Base-by-base conservation (phyloP, 1,140 invertebrate genomes). In the Olivierus martensii region DNA sequence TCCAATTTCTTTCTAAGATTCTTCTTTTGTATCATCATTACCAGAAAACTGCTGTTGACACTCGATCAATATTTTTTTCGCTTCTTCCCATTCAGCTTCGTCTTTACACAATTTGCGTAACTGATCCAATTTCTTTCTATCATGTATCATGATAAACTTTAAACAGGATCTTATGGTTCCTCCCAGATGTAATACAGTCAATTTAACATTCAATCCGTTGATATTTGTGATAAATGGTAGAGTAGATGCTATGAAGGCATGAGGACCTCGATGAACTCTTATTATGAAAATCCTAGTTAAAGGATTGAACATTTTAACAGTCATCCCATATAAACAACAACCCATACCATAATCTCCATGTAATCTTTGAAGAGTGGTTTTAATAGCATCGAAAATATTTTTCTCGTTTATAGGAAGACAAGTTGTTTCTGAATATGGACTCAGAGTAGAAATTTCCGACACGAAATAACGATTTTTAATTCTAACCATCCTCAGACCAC, bases 391-490 rank as follows among this genome's bases (percentile, higher is more conserved):
- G 17, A 44, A 37, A 17, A 56, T n/a, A 3, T 49, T 34, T 19
- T 36, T 28, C 22, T 49, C 55, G 35, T 41, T 34, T 2, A 56
- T 7, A 21, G 50, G 50, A 2, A 52, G 28, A 35, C 34, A 37
- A 15, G 35, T 3, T 12, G 11, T 41, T 18, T 46, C 28, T 15
- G 34, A 19, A 17, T 47, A 12, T 7, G 6, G 35, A n/a, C 38
- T 36, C 0, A 28, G 9, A 28, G 47, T 44, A 9, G 44, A 22
- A 18, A 56, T 49, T 50, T 56, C 51, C 10, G 43, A 11, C 3
- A 56, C 11, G 12, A 56, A 36, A 41, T 56, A 56, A 35, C 55
- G 34, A 9, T 52, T 42, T 49, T 56, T 56, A 1, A 56, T 51
- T 17, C 55, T 45, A 7, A 56, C 55, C 55, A 56, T 56, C 37